Conservation (phyloP, 2,113 vertebrate species). For the Motacilla alba region DNA sequence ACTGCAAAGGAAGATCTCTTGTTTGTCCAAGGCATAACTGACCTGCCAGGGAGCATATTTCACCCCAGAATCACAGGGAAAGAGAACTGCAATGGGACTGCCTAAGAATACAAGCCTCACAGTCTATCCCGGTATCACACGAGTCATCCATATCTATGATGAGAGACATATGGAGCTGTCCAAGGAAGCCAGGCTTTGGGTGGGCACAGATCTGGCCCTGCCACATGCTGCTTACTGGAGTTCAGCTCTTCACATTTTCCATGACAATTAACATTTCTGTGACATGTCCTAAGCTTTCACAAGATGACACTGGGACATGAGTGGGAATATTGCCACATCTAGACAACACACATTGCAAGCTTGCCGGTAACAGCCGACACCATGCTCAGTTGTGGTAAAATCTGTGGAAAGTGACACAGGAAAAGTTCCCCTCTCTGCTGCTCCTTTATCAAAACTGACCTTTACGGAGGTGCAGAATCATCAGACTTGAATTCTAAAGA, state of each 20-base stretch:
- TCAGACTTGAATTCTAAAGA: neutral
- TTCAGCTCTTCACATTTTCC: neutral
- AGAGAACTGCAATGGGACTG: neutral
- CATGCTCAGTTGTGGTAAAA: neutral
- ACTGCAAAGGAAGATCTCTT: neutral
- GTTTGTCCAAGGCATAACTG: neutral
- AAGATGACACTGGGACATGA: neutral
- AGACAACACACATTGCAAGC: neutral
- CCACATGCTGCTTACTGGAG: neutral
- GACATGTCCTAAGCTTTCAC: neutral
- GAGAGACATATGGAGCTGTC: neutral
- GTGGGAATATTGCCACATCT: neutral
- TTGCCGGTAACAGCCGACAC: neutral
- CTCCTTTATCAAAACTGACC: neutral
- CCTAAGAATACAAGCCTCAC: neutral
- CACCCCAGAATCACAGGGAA: rapidly evolving
- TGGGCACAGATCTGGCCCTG: neutral
- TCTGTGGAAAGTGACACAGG: neutral
- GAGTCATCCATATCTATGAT: neutral
- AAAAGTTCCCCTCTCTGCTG: neutral
- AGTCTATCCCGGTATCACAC: neutral
- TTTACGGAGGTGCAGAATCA: neutral
- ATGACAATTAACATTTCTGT: neutral
- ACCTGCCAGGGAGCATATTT: neutral
- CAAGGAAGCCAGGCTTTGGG: neutral